A percentile compares a stretch with the other conserved stretches of the same genome.
Conservation (phyloP, 2,113 vertebrate genomes). For the Coreoperca whiteheadi region DNA sequence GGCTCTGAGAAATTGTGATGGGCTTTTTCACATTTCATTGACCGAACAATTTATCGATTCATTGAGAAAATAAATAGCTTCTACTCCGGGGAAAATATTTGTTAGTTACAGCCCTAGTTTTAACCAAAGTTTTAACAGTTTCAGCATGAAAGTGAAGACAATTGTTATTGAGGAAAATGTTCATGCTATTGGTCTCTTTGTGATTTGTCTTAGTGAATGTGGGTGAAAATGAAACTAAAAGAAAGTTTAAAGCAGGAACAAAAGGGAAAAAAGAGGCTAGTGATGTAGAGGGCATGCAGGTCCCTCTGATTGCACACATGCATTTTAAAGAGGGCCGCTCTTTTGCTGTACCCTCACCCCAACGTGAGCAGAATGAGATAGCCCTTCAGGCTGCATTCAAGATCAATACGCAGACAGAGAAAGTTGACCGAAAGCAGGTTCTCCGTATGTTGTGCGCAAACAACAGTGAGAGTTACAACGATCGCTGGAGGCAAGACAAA, state of each 20-base stretch:
- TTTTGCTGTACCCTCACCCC: slow-evolving; percentile 46
- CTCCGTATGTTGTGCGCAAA: slow-evolving; percentile 39
- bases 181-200: not conserved
- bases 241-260: slow-evolving; percentile 4
- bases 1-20: not conserved
- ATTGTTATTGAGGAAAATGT: not conserved
- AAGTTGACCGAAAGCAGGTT: slow-evolving; percentile 34
- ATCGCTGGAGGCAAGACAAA: slow-evolving; percentile 13
- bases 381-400: slow-evolving; percentile 45
- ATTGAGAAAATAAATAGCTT: not conserved
- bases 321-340: slow-evolving; percentile 74
- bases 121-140: not conserved
- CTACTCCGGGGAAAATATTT: not conserved
- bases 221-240: slow-evolving; percentile 38
- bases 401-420: slow-evolving; percentile 29
- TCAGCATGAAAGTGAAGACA: not conserved
- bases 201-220: not conserved
- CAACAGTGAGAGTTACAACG: slow-evolving; percentile 13
- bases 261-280: slow-evolving; percentile 15
- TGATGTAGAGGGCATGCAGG: slow-evolving; percentile 46
- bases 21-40: not conserved
- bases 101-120: not conserved
- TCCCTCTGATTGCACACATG: slow-evolving; percentile 59
- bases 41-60: not conserved
- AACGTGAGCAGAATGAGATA: slow-evolving; percentile 74